Base-by-base conservation (phyloP, 2,888 invertebrate species). In the Papilio gigon region DNA sequence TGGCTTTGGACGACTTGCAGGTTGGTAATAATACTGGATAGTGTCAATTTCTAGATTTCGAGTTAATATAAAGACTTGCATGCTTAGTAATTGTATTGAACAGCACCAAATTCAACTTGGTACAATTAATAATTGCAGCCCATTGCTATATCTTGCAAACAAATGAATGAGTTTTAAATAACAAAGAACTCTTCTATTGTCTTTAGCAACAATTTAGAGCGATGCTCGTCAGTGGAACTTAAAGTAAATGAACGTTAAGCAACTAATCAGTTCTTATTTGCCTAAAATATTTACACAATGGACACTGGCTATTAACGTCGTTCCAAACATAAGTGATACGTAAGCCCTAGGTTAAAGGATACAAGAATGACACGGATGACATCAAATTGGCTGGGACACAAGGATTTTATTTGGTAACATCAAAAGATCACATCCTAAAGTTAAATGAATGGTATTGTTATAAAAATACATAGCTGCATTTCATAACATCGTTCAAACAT, bases 1-100 rank as follows among this genome's bases (percentile, higher is more conserved):
- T 89, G 63, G 76, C 89, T 25, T 70, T 84, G 65, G 84, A 87
- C 35, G 86, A 89, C 68, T 74, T 92, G 65, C 80, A 90, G 91
- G 91, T 92, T 78, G 71, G 83, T 83, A 71, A 61, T 2, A n/a
- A 22, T 30, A 40, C 44, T 53, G 11, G 22, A 22, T 17, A 22
- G 12, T 11, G 5, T 12, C 6, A 25, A 22, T 22, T 47, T 47
- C 0, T 22, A 47, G 12, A 25, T 25, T 12, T 25, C 25, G 25
- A 14, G 27, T 53, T 27, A 27, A 25, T 2, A 27, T 53, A 53
- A 53, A 6, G n/a, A n/a, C 27, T 27, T 53, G 25, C 12, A n/a
- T 53, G n/a, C n/a, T 6, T 53, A 53, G n/a, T n/a, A 53, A 53
- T 14, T 11, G 25, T 50, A 50, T 25, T 14, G 25, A 50, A 50